Percentiles rank a stretch among this genome's conserved stretches.
Conservation (phyloP, 2,888 invertebrate species). For the Dexiosoma caninum region DNA sequence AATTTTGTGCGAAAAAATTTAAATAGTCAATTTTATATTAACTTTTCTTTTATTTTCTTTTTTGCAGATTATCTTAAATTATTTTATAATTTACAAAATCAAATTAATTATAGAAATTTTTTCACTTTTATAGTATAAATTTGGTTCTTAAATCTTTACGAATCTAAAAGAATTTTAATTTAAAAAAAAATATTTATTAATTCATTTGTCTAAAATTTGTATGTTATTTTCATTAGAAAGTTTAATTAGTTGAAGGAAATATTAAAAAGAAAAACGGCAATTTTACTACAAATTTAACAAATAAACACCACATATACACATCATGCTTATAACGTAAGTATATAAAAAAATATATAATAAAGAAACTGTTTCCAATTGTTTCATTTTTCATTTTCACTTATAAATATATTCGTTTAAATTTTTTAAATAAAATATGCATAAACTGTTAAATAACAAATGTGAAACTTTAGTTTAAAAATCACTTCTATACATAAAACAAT, state of each 20-base stretch:
- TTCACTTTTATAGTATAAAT: neutral
- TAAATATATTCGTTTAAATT: neutral
- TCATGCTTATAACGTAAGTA: constrained; percentile 72
- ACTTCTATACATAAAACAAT: constrained; percentile 36
- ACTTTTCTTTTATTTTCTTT: constrained; percentile 3
- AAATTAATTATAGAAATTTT: neutral
- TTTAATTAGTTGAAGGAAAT: constrained; percentile 11
- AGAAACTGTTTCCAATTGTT: too few relatives aligned
- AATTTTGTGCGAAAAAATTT: constrained; percentile 30
- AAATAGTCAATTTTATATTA: neutral
- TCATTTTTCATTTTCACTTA: neutral
- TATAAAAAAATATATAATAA: neutral
- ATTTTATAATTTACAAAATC: neutral
- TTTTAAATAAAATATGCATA: neutral
- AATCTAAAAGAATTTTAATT: neutral
- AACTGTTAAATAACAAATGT: constrained; percentile 2
- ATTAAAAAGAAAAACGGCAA: neutral
- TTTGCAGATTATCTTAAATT: constrained; percentile 24
- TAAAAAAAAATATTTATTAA: neutral
- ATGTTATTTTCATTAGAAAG: constrained; percentile 43
- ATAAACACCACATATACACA: constrained; percentile 51
- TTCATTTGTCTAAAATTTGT: neutral
- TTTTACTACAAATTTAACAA: constrained; percentile 18
- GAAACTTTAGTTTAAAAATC: neutral
- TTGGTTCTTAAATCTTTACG: neutral